Percentiles rank a stretch among this genome's conserved stretches.
Evolutionary conservation across 37 sponge, comb jelly and placozoan genomes (phyloP).

Genomic region (Haliclona indistincta): DNA sequence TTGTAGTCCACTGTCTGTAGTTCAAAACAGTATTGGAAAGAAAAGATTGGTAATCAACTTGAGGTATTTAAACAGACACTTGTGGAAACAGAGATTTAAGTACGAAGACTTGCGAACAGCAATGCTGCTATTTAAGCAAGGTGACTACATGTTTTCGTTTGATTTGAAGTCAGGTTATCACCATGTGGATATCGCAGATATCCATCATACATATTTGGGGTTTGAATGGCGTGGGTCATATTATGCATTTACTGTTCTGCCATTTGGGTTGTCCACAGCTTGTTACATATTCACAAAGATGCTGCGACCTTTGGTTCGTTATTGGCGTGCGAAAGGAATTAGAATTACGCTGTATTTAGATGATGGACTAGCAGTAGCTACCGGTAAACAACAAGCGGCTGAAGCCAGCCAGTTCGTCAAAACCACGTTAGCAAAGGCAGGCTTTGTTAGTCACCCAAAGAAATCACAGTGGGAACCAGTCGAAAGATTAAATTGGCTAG

Average conservation of each 20-base stretch:
- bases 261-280: too few relatives aligned
- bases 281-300: constrained; percentile 32
- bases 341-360: constrained; percentile 34
- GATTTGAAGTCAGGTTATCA: too few relatives aligned
- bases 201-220: too few relatives aligned
- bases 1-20: constrained; percentile 39
- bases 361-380: constrained; percentile 22
- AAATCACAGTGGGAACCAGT: not conserved
- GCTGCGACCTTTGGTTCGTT: constrained; percentile 15
- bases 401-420: not conserved
- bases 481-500: not conserved
- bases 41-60: constrained; percentile 17
- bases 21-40: not conserved
- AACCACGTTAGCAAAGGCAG: not conserved
- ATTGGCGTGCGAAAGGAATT: constrained; percentile 25
- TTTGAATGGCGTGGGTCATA: constrained; percentile 16
- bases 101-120: constrained; percentile 31
- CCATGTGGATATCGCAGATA: too few relatives aligned
- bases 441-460: not conserved
- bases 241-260: too few relatives aligned
- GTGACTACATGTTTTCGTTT: too few relatives aligned
- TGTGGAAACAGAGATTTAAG: constrained; percentile 25
- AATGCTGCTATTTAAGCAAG: constrained; percentile 12
- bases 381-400: not conserved
- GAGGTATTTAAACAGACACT: constrained; percentile 11